Percentiles rank a stretch among this genome's conserved stretches.
phyloP scores from a whole-genome alignment of 2,888 invertebrate species.

The Lepeophtheirus nordmannii region DNA sequence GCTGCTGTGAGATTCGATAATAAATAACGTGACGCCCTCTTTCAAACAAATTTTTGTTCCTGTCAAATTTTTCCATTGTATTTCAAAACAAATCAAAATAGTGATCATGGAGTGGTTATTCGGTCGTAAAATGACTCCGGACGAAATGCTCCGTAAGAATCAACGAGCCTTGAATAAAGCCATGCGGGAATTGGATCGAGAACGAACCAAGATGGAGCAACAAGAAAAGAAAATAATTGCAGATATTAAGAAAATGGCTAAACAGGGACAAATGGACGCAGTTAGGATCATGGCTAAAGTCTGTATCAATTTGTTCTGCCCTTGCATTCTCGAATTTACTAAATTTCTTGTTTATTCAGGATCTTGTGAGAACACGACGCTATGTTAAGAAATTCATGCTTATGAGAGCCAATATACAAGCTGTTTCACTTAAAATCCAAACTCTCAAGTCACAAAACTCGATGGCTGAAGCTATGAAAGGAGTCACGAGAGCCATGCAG shows the following conservation, averaged over 20 bases:
- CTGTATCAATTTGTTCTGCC: neutral
- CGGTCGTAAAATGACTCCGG: slow-evolving; percentile 86
- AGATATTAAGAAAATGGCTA: slow-evolving; percentile 96
- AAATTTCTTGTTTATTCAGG: slow-evolving; percentile 34
- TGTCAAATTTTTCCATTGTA: too few species aligned
- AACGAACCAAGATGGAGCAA: slow-evolving; percentile 86
- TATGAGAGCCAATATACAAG: slow-evolving; percentile 98
- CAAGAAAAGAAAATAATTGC: slow-evolving; percentile 96
- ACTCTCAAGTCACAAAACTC: slow-evolving; percentile 94
- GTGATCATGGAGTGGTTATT: slow-evolving; percentile 64
- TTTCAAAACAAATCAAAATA: too few species aligned
- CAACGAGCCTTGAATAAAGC: slow-evolving; percentile 94
- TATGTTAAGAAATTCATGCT: slow-evolving; percentile 97
- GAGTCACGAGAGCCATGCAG: slow-evolving; percentile 94
- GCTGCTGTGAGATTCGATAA: too few species aligned
- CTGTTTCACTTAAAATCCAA: slow-evolving; percentile 90
- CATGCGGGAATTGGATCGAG: slow-evolving; percentile 90
- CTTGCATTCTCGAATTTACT: neutral
- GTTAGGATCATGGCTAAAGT: slow-evolving; percentile 96
- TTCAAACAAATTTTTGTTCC: too few species aligned
- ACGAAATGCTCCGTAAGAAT: slow-evolving; percentile 95
- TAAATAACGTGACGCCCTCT: too few species aligned
- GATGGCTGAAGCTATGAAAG: slow-evolving; percentile 98
- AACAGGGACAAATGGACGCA: slow-evolving; percentile 70
- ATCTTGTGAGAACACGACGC: slow-evolving; percentile 79